Evolutionary conservation across 2,888 invertebrate species (phyloP).

Genomic region (Lamellibrachia satsuma): DNA sequence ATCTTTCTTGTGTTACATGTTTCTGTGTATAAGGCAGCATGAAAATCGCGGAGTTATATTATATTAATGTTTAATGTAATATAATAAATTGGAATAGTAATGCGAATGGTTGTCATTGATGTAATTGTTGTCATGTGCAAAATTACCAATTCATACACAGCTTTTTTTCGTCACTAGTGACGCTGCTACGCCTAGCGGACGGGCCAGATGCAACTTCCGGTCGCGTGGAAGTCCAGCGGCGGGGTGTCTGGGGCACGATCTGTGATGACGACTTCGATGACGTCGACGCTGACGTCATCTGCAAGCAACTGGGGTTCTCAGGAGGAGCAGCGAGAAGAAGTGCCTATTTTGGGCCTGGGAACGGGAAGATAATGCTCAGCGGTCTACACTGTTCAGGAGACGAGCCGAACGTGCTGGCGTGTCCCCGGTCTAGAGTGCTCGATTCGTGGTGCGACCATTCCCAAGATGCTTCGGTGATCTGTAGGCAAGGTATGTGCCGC

Average conservation of each 20-base stretch:
- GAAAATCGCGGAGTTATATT: neutral
- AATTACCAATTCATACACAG: neutral
- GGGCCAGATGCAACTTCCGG: neutral
- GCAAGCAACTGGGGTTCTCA: neutral
- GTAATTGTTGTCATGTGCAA: neutral
- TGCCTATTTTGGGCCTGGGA: constrained; percentile 21
- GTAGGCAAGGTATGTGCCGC: neutral
- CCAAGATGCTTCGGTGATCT: constrained; percentile 8
- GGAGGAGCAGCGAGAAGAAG: neutral
- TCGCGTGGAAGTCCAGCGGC: neutral
- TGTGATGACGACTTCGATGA: constrained; percentile 24
- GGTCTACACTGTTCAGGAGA: neutral
- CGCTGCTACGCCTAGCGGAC: neutral
- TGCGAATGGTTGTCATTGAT: neutral
- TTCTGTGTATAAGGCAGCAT: too few species aligned
- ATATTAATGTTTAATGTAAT: neutral
- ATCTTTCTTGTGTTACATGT: too few species aligned
- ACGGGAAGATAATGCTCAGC: constrained; percentile 18
- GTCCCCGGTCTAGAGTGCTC: neutral
- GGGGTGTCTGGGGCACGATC: constrained; percentile 19
- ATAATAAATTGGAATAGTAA: neutral
- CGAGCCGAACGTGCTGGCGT: constrained; percentile 18
- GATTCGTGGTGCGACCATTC: constrained; percentile 17
- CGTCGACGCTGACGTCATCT: constrained; percentile 20
- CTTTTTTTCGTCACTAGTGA: neutral